Base-by-base conservation (phyloP, 2,113 vertebrate species). In the Nerophis lumbriciformis region DNA sequence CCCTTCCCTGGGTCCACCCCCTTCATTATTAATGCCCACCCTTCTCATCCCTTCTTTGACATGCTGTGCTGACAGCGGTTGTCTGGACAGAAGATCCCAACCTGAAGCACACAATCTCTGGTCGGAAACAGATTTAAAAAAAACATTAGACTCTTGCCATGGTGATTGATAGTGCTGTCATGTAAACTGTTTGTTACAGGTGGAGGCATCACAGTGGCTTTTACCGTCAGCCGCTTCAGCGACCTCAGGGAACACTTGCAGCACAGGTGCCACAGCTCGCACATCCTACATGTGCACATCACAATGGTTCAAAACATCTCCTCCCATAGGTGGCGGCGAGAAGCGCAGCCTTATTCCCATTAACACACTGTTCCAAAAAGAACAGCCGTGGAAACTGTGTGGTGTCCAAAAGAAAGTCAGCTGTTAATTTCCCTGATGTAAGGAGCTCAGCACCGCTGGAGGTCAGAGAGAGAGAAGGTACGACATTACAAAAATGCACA, bases 181-280 rank as follows among this genome's bases (percentile, higher is more conserved):
- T 45, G 42, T 11, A 45, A 28, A 45, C 52, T 54, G 56, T 75
- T 19, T 48, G 8, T 63, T 73, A 11, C 81, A 95, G 93, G 75
- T 71, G 71, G 44, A 90, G 90, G 75, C 90, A 86, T 65, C 88
- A 87, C 6, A 73, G 85, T 57, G 88, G 72, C 51, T 69, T 85
- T 0, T 77, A 88, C 53, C 78, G 80, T 36, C 92, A 83, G 76
- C 78, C 80, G 71, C 58, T 8, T 45, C 90, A 89, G 47, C 85
- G 74, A 54, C 86, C 88, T 60, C 65, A 83, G n/a, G 66, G 57
- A 52, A 37, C 74, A 0, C n/a, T 53, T 6, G 68, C 83, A 16
- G 67, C 68, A 48, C 74, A 84, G 58, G 93, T 96, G 85, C 58
- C 9, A 14, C 6, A 45, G 12, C 42, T 45, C 10, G 42, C 42